Percentiles rank a stretch among this genome's conserved stretches.
These are phyloP conservation scores for Sinosuthora webbiana DNA, from an alignment of 2,113 vertebrate species.

Conservation along the genomic window DNA sequence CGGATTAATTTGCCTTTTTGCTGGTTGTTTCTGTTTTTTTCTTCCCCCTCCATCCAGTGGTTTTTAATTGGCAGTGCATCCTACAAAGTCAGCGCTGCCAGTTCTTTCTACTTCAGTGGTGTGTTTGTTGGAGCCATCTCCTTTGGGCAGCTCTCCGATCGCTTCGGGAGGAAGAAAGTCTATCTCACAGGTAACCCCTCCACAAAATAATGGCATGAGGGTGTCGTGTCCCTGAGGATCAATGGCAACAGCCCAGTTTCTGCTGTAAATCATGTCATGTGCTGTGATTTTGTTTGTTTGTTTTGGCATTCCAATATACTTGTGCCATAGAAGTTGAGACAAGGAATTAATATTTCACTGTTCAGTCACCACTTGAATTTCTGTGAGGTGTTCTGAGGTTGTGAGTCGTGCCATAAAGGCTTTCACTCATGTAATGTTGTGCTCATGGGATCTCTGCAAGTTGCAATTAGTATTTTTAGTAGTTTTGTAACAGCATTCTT, in stretches of 20 bases:
- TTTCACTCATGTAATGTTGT: background rate
- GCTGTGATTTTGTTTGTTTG: background rate
- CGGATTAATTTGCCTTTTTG: background rate
- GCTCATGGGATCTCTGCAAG: background rate
- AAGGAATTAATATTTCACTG: background rate
- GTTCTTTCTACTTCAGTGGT: conserved; percentile 81
- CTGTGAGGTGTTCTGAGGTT: background rate
- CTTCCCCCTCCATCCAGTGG: conserved; percentile 65
- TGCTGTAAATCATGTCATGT: background rate
- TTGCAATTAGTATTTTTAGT: background rate
- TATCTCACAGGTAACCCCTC: conserved; percentile 77
- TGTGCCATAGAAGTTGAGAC: background rate
- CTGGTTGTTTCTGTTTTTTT: background rate
- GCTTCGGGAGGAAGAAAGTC: conserved; percentile 78
- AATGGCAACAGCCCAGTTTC: background rate
- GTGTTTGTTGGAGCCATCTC: conserved; percentile 80
- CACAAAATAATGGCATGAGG: background rate
- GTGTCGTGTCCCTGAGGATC: background rate
- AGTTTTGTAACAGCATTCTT: background rate
- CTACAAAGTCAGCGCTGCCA: conserved; percentile 78
- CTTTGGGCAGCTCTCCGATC: conserved; percentile 82
- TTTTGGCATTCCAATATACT: background rate
- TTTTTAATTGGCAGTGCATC: conserved; percentile 76
- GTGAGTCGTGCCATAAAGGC: rapidly evolving
- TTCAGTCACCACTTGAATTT: background rate